These are phyloP conservation scores for Labia minor DNA, from an alignment of 2,888 invertebrate species.

Conservation along the genomic window DNA sequence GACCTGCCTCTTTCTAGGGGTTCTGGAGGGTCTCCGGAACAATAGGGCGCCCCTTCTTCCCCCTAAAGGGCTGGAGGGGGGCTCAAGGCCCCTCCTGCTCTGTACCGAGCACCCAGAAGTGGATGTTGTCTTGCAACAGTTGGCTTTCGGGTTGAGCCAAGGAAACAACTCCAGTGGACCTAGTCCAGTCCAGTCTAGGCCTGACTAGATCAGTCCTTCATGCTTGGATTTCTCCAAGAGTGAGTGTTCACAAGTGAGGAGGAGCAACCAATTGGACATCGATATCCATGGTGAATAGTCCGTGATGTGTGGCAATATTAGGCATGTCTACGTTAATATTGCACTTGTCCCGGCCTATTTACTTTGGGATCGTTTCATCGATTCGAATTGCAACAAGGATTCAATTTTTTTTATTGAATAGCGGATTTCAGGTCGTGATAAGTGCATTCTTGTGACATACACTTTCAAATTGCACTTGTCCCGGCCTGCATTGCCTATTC, in stretches of 20 bases:
- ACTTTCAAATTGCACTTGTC: conserved; percentile 40
- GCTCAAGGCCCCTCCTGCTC: neutral
- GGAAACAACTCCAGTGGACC: neutral
- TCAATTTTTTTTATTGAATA: neutral
- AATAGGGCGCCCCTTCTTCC: neutral
- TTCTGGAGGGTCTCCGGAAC: neutral
- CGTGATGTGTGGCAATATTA: conserved; percentile 39
- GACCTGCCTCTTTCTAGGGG: conserved; percentile 1
- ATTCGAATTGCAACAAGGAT: conserved; percentile 19
- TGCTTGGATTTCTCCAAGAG: neutral
- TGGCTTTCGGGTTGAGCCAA: neutral
- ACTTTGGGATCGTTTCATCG: neutral
- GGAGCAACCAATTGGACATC: neutral
- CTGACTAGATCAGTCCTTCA: no score
- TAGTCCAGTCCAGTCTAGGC: no score
- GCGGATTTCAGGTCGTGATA: conserved; percentile 34
- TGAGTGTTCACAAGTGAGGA: neutral
- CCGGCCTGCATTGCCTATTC: conserved; percentile 35
- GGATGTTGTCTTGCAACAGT: conserved; percentile 4
- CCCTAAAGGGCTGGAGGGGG: neutral
- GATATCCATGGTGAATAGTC: conserved; percentile 32
- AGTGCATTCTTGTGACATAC: conserved; percentile 36
- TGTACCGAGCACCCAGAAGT: neutral
- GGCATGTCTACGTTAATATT: conserved; percentile 33
- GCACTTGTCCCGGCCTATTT: conserved; percentile 42